A percentile compares a stretch with the other conserved stretches of the same genome.
Evolutionary conservation across 2,888 invertebrate genomes (phyloP).

Genomic region (Ormyrus thymus): DNA sequence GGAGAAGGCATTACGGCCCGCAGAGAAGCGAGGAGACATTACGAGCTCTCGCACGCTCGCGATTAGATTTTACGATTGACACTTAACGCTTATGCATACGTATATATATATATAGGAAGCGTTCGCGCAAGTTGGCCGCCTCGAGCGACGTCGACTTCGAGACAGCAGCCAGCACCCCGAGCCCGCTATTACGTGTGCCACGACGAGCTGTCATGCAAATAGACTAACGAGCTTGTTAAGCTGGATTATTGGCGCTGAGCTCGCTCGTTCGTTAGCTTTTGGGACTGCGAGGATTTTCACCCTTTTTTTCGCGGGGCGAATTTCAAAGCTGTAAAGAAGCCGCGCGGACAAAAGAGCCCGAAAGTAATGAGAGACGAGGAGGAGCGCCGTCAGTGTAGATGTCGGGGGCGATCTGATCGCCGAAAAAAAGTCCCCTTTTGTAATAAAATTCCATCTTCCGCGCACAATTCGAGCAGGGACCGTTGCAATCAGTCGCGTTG

Average conservation of each 20-base stretch:
- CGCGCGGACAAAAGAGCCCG: conserved; percentile 30
- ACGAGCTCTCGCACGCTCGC: conserved; percentile 31
- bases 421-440: conserved; percentile 9
- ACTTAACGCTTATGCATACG: conserved; percentile 32
- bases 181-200: conserved; percentile 35
- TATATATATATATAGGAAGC: background rate
- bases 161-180: conserved; percentile 9
- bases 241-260: conserved; percentile 53
- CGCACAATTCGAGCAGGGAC: background rate
- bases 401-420: background rate
- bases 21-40: background rate
- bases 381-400: background rate
- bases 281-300: conserved; percentile 41
- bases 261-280: conserved; percentile 43
- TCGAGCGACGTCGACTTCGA: conserved; percentile 17
- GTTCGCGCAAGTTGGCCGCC: conserved; percentile 18
- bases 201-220: conserved; percentile 64
- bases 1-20: background rate
- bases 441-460: background rate
- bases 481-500: conserved; percentile 24
- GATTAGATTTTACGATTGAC: conserved; percentile 56
- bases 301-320: conserved; percentile 28
- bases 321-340: conserved; percentile 33
- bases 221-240: conserved; percentile 70
- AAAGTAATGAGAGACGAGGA: conserved; percentile 37